These are phyloP conservation scores for Polypedilum vanderplanki DNA, from an alignment of 1,140 invertebrate species.

Conservation along the genomic window DNA sequence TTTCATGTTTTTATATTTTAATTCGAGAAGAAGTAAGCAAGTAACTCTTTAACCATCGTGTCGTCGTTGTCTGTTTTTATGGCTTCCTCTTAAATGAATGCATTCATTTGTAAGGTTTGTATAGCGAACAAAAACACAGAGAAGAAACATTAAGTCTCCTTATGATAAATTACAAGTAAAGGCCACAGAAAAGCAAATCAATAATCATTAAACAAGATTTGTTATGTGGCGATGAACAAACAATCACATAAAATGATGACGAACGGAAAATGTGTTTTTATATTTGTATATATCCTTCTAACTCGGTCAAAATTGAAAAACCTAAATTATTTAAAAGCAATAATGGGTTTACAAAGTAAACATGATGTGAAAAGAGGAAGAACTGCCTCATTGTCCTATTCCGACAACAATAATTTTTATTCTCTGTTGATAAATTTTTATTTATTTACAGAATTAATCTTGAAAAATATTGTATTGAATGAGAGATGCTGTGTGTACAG, in stretches of 20 bases:
- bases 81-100: slow-evolving; percentile 2
- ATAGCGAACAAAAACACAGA: not conserved
- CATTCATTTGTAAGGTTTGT: not conserved
- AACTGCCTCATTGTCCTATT: not conserved
- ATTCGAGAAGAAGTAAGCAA: not conserved
- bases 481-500: not conserved
- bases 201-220: slow-evolving; percentile 27
- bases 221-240: slow-evolving; percentile 2
- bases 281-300: not conserved
- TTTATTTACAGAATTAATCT: slow-evolving; percentile 20
- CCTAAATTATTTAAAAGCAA: slow-evolving; percentile 13
- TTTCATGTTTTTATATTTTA: slow-evolving; percentile 5
- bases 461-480: slow-evolving; percentile 8
- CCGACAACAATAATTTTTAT: not conserved
- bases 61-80: not conserved
- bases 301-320: not conserved
- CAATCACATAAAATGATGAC: not conserved
- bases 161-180: slow-evolving; percentile 20
- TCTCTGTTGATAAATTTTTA: not conserved
- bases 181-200: slow-evolving; percentile 24
- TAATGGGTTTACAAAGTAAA: slow-evolving; percentile 9
- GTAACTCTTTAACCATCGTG: slow-evolving; percentile 10
- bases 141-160: not conserved
- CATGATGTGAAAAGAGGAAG: not conserved
- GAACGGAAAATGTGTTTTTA: too few relatives aligned